These are phyloP conservation scores for Myripristis jacobus DNA, from an alignment of 2,797 vertebrate genomes.

Conservation along the genomic window DNA sequence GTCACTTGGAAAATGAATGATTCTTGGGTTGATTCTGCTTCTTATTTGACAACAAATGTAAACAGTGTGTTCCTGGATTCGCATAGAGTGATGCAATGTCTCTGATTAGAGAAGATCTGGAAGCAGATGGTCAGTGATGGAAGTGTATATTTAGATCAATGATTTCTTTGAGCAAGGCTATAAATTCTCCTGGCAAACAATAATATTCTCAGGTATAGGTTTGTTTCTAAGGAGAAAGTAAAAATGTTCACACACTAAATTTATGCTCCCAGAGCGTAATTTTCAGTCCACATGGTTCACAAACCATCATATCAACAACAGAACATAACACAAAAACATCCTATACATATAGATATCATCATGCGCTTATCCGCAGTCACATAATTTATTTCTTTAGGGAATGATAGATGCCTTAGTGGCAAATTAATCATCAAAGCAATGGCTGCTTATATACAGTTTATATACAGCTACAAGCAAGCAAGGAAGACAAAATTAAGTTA, in stretches of 20 bases:
- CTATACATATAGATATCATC: too few relatives aligned
- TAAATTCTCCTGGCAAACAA: slow-evolving; percentile 14
- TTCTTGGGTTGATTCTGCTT: neutral
- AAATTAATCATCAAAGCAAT: too few relatives aligned
- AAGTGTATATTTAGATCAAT: slow-evolving; percentile 30
- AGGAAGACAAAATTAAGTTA: neutral
- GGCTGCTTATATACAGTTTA: too few relatives aligned
- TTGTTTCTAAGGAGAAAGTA: too few relatives aligned
- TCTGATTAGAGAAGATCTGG: slow-evolving; percentile 1
- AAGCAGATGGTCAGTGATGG: neutral
- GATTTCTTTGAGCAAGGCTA: slow-evolving; percentile 6
- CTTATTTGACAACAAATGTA: neutral
- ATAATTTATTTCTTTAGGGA: too few relatives aligned
- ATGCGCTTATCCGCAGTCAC: too few relatives aligned
- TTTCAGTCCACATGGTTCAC: too few relatives aligned
- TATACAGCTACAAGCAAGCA: neutral
- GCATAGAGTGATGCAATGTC: neutral
- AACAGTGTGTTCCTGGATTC: neutral
- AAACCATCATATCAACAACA: too few relatives aligned
- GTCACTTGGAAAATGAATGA: neutral
- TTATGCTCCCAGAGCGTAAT: too few relatives aligned
- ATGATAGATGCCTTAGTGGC: too few relatives aligned
- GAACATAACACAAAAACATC: too few relatives aligned
- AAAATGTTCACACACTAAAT: too few relatives aligned
- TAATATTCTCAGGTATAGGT: neutral